phyloP scores from a whole-genome alignment of 2,113 vertebrate genomes.

The Pluvialis apricaria region DNA sequence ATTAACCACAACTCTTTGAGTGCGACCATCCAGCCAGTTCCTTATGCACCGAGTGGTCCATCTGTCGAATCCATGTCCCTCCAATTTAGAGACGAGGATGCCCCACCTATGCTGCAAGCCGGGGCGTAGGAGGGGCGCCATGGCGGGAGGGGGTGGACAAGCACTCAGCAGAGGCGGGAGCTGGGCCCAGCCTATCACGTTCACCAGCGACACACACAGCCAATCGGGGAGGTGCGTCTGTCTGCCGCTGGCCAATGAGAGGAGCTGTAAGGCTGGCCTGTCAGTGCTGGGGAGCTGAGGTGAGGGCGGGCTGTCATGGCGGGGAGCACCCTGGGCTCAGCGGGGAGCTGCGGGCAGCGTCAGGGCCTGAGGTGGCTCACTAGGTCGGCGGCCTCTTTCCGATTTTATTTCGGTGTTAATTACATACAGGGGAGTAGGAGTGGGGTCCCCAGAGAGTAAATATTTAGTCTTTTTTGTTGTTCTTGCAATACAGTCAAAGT shows the following conservation, averaged over 20 bases:
- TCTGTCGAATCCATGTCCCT: too few relatives aligned
- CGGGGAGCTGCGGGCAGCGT: too few relatives aligned
- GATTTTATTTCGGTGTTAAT: not conserved
- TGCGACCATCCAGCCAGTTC: too few relatives aligned
- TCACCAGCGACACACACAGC: not conserved
- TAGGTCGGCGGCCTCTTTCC: accelerated
- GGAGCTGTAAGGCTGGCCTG: not conserved
- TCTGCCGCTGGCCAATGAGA: not conserved
- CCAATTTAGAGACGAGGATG: too few relatives aligned
- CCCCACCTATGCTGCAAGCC: accelerated
- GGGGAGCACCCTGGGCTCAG: accelerated
- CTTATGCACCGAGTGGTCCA: too few relatives aligned
- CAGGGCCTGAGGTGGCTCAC: accelerated
- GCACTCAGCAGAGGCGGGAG: not conserved
- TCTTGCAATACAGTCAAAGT: not conserved
- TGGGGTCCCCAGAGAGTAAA: not conserved
- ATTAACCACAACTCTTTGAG: too few relatives aligned
- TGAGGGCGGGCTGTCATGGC: not conserved
- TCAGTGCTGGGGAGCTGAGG: not conserved
- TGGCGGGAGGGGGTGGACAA: not conserved
- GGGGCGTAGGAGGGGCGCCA: too few relatives aligned
- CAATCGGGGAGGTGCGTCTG: not conserved
- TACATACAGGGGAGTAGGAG: not conserved
- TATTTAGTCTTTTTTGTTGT: not conserved
- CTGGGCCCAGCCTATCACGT: not conserved